Percentiles rank a stretch among this genome's conserved stretches.
Evolutionary conservation across 2,113 vertebrate genomes (phyloP).

Genomic region (Archocentrus centrarchus): DNA sequence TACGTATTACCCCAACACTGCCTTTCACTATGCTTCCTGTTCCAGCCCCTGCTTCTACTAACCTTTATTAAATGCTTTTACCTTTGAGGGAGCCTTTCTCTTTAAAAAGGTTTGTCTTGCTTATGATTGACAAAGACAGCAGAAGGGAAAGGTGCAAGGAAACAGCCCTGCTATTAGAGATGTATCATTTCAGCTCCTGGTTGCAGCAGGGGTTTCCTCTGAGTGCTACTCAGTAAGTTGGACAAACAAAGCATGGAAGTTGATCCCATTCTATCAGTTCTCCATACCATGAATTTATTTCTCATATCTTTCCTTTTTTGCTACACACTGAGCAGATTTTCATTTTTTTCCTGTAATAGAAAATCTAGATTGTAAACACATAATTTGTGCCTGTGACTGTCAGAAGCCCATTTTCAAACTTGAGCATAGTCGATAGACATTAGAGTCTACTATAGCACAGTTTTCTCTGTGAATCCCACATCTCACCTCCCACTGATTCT

Average conservation of each 20-base stretch:
- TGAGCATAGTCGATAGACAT: background rate
- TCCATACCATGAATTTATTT: constrained; percentile 19
- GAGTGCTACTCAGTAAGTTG: constrained; percentile 15
- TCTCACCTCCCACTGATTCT: constrained; percentile 95
- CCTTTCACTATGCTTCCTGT: background rate
- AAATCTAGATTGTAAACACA: background rate
- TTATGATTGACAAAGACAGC: background rate
- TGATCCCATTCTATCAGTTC: constrained; percentile 25
- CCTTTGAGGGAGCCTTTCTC: background rate
- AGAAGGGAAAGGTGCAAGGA: constrained; percentile 15
- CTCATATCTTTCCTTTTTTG: background rate
- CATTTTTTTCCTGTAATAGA: background rate
- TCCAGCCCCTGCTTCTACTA: background rate
- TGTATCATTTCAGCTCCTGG: constrained; percentile 46
- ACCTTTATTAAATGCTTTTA: background rate
- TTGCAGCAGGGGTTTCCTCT: constrained; percentile 25
- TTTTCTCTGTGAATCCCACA: background rate
- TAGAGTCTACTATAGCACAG: background rate
- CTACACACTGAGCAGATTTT: background rate
- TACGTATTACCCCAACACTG: background rate
- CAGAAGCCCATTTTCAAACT: constrained; percentile 15
- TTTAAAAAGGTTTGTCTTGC: constrained; percentile 13
- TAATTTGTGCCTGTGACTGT: background rate
- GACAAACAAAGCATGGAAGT: constrained; percentile 23
- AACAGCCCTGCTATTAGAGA: constrained; percentile 40